Conservation (phyloP, 2,797 vertebrate species). For the Alosa sapidissima region DNA sequence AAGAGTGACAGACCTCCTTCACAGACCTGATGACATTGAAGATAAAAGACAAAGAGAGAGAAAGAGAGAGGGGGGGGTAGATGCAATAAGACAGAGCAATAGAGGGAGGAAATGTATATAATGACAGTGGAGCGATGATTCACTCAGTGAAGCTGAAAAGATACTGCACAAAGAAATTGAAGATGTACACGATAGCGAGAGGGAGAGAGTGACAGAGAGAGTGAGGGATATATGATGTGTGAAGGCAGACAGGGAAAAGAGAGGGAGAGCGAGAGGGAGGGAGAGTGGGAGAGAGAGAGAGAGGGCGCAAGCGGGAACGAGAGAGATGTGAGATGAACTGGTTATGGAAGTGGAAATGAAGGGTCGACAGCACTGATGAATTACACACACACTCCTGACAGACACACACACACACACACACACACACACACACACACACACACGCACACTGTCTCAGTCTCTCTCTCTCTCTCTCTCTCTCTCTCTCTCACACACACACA, state of each 20-base stretch:
- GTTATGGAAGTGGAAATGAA: slow-evolving; percentile 49
- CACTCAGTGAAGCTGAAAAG: slow-evolving; percentile 1
- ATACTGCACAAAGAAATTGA: slow-evolving; percentile 8
- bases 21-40: not conserved
- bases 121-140: not conserved
- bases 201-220: not conserved
- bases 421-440: slow-evolving; percentile 18
- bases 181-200: slow-evolving; percentile 1
- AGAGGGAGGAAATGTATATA: slow-evolving; percentile 28
- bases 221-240: not conserved
- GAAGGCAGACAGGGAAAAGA: not conserved
- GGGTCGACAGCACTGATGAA: slow-evolving; percentile 59
- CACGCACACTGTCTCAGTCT: not conserved
- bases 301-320: not conserved
- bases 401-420: slow-evolving; percentile 50
- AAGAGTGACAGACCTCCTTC: not conserved
- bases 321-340: not conserved
- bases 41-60: not conserved
- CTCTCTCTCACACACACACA: not conserved
- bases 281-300: not conserved
- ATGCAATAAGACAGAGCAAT: not conserved
- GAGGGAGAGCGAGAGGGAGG: not conserved
- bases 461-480: not conserved
- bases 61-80: not conserved
- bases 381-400: slow-evolving; percentile 53